Evolutionary conservation across 2,797 vertebrate species (phyloP).

Genomic region (Tauraco hartlaubi): DNA sequence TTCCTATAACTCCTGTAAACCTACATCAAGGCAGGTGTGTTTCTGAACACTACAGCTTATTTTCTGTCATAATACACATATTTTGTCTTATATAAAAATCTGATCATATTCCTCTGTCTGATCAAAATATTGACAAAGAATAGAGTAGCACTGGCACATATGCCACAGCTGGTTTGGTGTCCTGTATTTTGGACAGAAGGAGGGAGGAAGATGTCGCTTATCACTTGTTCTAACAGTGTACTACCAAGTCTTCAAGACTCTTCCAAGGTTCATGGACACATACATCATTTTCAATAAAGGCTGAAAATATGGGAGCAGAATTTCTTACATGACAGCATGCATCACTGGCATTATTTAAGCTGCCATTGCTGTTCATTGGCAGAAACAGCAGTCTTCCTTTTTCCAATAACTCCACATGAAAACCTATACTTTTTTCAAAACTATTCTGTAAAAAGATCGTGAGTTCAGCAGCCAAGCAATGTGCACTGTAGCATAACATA

Average conservation of each 20-base stretch:
- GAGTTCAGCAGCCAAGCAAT: background rate
- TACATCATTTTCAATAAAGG: background rate
- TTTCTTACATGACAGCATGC: background rate
- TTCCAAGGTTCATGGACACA: background rate
- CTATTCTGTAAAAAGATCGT: background rate
- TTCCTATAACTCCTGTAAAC: background rate
- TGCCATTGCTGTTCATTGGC: background rate
- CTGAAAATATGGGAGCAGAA: background rate
- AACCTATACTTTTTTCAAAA: background rate
- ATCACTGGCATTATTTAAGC: background rate
- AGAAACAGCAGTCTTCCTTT: background rate
- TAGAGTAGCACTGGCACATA: background rate
- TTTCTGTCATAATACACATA: background rate
- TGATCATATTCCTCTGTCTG: background rate
- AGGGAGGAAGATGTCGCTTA: background rate
- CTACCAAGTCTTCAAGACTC: background rate
- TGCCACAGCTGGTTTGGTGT: background rate
- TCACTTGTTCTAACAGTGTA: background rate
- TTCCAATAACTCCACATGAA: background rate
- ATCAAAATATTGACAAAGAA: background rate
- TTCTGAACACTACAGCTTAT: background rate
- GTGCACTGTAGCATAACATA: slow-evolving; percentile 12
- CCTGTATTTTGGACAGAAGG: background rate
- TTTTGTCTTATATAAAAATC: background rate
- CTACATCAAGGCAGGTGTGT: background rate